phyloP scores from a whole-genome alignment of 1,140 invertebrate genomes.

The Paraescarpia echinospica region DNA sequence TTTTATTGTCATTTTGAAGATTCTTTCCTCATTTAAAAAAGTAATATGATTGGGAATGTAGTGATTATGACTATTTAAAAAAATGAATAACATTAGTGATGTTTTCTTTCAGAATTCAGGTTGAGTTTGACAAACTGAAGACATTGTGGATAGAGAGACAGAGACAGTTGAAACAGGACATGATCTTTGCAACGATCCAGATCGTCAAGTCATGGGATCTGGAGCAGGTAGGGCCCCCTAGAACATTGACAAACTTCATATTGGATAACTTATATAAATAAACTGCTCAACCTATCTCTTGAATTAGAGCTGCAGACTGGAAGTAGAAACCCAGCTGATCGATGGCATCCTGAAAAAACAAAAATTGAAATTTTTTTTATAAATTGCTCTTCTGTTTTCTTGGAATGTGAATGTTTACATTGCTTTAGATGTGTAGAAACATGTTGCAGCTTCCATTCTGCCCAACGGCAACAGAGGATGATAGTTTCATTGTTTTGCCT shows the following conservation, averaged over 20 bases:
- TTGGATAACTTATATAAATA: not conserved
- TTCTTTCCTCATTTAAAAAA: not conserved
- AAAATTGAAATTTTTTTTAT: no score
- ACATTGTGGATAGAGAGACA: constrained; percentile 95
- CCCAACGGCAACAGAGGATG: no score
- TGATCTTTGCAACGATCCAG: constrained; percentile 98
- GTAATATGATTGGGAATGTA: not conserved
- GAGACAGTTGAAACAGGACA: constrained; percentile 88
- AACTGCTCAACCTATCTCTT: not conserved
- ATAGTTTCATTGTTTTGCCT: not conserved
- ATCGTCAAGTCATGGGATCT: constrained; percentile 96
- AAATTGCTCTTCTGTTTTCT: no score
- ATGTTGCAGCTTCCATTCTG: no score
- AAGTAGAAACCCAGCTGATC: no score
- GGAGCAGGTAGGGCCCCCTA: constrained; percentile 65
- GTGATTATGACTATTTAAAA: not conserved
- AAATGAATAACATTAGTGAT: not conserved
- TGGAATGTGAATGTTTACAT: no score
- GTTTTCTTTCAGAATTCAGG: constrained; percentile 64
- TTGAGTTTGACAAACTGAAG: constrained; percentile 85
- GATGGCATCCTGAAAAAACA: no score
- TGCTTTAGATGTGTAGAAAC: no score
- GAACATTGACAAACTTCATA: not conserved
- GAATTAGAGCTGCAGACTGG: no score
- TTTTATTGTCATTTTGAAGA: not conserved